These are phyloP conservation scores for Tonatia bakeri DNA, from an alignment of 2,113 vertebrate species.

Conservation along the genomic window DNA sequence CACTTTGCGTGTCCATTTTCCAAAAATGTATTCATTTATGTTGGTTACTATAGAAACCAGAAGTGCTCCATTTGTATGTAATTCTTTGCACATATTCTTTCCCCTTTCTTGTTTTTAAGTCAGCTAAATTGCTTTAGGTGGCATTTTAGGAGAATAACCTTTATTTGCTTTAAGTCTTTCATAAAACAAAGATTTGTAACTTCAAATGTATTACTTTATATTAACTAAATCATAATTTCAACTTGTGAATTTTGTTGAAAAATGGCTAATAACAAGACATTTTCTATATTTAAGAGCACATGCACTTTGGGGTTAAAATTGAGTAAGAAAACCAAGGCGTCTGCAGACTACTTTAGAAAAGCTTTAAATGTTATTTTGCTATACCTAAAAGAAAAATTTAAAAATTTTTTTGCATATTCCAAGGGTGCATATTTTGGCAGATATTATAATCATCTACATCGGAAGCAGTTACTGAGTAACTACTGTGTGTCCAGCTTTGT, in stretches of 20 bases:
- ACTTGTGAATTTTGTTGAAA: not conserved
- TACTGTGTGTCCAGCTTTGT: not conserved
- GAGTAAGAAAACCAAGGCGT: slow-evolving; percentile 47
- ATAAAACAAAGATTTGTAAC: not conserved
- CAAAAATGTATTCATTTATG: slow-evolving; percentile 70
- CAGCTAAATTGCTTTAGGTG: slow-evolving; percentile 49
- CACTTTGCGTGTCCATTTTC: slow-evolving; percentile 67
- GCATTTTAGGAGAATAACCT: slow-evolving; percentile 49
- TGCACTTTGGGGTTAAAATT: slow-evolving; percentile 4
- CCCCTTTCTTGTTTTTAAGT: slow-evolving; percentile 52
- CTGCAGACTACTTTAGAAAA: not conserved
- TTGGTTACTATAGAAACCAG: slow-evolving; percentile 76
- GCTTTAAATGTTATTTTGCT: slow-evolving; percentile 28
- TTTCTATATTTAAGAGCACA: slow-evolving; percentile 45
- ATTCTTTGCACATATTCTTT: slow-evolving; percentile 25
- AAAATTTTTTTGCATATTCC: slow-evolving; percentile 22
- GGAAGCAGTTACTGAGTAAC: not conserved
- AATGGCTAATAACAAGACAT: not conserved
- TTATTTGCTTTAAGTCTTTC: slow-evolving; percentile 4
- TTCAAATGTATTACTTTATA: slow-evolving; percentile 16
- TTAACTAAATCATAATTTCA: not conserved
- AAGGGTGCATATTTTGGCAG: not conserved
- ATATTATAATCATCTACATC: not conserved
- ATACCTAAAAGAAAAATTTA: not conserved
- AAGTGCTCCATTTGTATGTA: slow-evolving; percentile 49